Conservation (phyloP, 2,888 invertebrate genomes). For the Phrixothrix hirtus region DNA sequence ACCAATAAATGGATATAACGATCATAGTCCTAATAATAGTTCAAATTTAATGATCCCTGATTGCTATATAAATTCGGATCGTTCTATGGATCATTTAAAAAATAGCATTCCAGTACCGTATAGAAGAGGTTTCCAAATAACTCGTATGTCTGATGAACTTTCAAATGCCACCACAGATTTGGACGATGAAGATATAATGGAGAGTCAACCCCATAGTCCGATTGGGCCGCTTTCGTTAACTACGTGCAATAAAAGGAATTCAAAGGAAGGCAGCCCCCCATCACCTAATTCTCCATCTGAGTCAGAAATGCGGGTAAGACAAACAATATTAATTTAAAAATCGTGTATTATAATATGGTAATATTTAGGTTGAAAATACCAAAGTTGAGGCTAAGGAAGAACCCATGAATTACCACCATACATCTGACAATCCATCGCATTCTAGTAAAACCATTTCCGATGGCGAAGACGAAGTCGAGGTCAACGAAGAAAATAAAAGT, state of each 20-base stretch:
- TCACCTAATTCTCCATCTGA: conserved; percentile 42
- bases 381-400: conserved; percentile 51
- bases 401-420: conserved; percentile 49
- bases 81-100: conserved; percentile 63
- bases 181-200: conserved; percentile 66
- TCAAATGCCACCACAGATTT: conserved; percentile 70
- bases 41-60: conserved; percentile 66
- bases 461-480: conserved; percentile 58
- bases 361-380: conserved; percentile 42
- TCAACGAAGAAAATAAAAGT: conserved; percentile 47
- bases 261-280: conserved; percentile 59
- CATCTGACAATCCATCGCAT: conserved; percentile 61
- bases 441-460: conserved; percentile 63
- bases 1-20: conserved; percentile 67
- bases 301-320: conserved; percentile 52
- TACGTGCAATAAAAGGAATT: conserved; percentile 63
- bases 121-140: conserved; percentile 62
- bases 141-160: conserved; percentile 68
- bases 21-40: conserved; percentile 67
- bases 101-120: conserved; percentile 63
- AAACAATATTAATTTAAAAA: not conserved
- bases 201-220: conserved; percentile 66
- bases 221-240: conserved; percentile 72
- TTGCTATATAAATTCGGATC: conserved; percentile 60
- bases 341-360: not conserved